Evolutionary conservation across 2,113 vertebrate species (phyloP).

Genomic region (Phainopepla nitens): DNA sequence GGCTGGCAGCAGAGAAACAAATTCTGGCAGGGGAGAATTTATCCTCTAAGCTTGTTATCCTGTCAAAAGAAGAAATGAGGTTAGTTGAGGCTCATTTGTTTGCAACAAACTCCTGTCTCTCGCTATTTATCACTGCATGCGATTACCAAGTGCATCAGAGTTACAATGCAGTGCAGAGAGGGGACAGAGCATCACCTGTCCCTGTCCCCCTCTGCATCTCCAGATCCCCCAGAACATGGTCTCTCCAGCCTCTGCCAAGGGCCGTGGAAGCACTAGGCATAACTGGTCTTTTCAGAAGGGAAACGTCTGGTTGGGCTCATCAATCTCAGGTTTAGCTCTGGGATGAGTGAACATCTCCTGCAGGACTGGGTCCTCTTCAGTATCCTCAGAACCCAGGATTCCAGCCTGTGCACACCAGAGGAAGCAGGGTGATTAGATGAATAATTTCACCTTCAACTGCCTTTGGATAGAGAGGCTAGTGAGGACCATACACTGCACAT

Average conservation of each 20-base stretch:
- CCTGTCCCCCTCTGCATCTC: background rate
- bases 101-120: constrained; percentile 27
- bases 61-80: constrained; percentile 47
- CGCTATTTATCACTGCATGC: background rate
- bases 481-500: background rate
- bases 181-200: background rate
- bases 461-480: background rate
- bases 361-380: background rate
- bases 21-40: constrained; percentile 18
- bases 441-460: background rate
- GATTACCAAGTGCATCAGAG: background rate
- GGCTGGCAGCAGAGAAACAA: constrained; percentile 1
- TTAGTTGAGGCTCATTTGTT: constrained; percentile 60
- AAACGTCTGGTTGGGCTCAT: background rate
- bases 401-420: background rate
- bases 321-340: background rate
- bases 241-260: background rate
- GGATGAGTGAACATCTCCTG: background rate
- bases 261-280: background rate
- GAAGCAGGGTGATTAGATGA: background rate
- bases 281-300: background rate
- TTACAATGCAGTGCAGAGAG: background rate
- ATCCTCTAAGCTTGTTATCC: constrained; percentile 57
- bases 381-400: background rate
- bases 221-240: background rate